Percentiles rank a stretch among this genome's conserved stretches.
Conservation (phyloP, 2,888 invertebrate species). For the Diadegma fenestrale region DNA sequence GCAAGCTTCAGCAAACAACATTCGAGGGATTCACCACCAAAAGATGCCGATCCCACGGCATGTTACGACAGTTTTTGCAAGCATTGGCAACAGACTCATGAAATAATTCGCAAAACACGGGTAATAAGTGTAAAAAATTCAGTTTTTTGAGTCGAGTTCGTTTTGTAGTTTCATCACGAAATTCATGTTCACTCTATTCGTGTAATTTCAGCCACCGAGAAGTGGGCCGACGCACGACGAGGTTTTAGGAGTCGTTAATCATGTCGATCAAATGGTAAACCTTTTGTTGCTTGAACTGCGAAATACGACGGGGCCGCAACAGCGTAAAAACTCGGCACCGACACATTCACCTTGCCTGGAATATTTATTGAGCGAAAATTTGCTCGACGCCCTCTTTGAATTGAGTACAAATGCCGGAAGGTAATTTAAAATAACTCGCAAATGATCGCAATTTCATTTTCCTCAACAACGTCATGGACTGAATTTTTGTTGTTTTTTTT, state of each 20-base stretch:
- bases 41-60: slow-evolving; percentile 93
- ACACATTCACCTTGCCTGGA: slow-evolving; percentile 91
- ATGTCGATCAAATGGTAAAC: slow-evolving; percentile 95
- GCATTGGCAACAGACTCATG: slow-evolving; percentile 96
- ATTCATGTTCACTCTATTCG: background rate
- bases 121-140: slow-evolving; percentile 85
- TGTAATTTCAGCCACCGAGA: slow-evolving; percentile 81
- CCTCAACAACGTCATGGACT: background rate
- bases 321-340: slow-evolving; percentile 82
- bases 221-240: slow-evolving; percentile 91
- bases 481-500: slow-evolving; percentile 27
- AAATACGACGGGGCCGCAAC: slow-evolving; percentile 85
- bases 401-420: slow-evolving; percentile 95
- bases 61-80: slow-evolving; percentile 97
- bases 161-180: background rate
- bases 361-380: slow-evolving; percentile 93
- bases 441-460: background rate
- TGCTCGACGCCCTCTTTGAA: slow-evolving; percentile 93
- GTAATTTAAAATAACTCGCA: slow-evolving; percentile 81
- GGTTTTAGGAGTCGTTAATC: slow-evolving; percentile 95
- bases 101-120: slow-evolving; percentile 92
- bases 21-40: slow-evolving; percentile 89
- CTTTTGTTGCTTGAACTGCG: slow-evolving; percentile 93
- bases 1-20: slow-evolving; percentile 87
- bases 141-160: background rate